phyloP scores from a whole-genome alignment of 2,888 invertebrate genomes.

The Frankliniella intonsa region DNA sequence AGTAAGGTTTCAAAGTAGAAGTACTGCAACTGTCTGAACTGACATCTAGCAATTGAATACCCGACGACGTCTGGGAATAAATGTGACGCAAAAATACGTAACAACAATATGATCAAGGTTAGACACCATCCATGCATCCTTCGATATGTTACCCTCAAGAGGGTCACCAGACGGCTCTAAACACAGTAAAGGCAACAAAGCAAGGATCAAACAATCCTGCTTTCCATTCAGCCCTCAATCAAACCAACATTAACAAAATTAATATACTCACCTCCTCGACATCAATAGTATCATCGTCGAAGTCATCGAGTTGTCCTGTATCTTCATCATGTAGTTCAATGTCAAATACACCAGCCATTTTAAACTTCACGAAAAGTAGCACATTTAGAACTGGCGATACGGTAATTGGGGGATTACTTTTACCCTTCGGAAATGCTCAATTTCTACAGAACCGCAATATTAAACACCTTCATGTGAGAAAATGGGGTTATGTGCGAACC shows the following conservation, averaged over 20 bases:
- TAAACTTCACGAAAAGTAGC: constrained; percentile 32
- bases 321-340: constrained; percentile 77
- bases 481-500: constrained; percentile 28
- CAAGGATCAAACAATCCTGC: no score
- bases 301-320: constrained; percentile 66
- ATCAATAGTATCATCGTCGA: constrained; percentile 83
- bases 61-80: neutral
- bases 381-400: constrained; percentile 32
- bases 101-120: neutral
- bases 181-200: no score
- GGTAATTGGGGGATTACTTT: neutral
- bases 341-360: constrained; percentile 84
- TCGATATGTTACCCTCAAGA: neutral
- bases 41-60: no score
- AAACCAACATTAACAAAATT: neutral
- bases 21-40: no score
- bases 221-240: no score
- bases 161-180: neutral
- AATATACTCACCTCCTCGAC: constrained; percentile 69
- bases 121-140: neutral
- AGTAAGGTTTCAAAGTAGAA: no score
- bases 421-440: no score
- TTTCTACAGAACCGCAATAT: constrained; percentile 31
- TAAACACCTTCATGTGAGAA: constrained; percentile 37
- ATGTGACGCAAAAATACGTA: neutral